phyloP scores from a whole-genome alignment of 2,113 vertebrate species.

The western clawed frog (Xenopus tropicalis) region UCB_Xtro_10.0 CM004444.2:176397501-176398000 shows the following conservation, averaged over 20 bases:
- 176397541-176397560: slow-evolving; percentile 6
- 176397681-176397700: slow-evolving; percentile 4
- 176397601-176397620: slow-evolving; percentile 8
- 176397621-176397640: background rate
- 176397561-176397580: slow-evolving; percentile 17
- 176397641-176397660: background rate
- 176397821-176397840: background rate
- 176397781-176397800: background rate
- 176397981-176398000: too few species aligned
- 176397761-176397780: background rate
- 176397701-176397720: background rate
- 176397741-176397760: background rate
- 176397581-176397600: slow-evolving; percentile 7
- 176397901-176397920: background rate
- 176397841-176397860: background rate
- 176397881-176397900: too few species aligned
- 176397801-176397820: background rate
- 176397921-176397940: too few species aligned
- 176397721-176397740: background rate
- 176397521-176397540: slow-evolving; percentile 10
- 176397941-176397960: too few species aligned
- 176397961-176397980: too few species aligned
- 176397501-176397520: background rate
- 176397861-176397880: background rate
- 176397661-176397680: background rate